Conservation (phyloP, 2,888 invertebrate species). For the Atethmia centrago region DNA sequence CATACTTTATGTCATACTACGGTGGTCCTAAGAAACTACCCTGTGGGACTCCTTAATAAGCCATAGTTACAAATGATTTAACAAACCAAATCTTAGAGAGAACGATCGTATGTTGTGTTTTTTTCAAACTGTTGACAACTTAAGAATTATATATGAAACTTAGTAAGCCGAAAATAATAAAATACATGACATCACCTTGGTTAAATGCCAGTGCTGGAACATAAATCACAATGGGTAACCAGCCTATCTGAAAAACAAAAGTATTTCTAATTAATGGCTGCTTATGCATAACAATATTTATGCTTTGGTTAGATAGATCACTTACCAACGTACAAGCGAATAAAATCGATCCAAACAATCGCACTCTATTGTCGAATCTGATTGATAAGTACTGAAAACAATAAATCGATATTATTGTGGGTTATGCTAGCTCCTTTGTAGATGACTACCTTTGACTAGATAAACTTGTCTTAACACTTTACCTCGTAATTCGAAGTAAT, state of each 20-base stretch:
- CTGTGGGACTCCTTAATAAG: constrained; percentile 3
- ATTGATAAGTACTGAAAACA: constrained; percentile 92
- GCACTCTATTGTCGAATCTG: constrained; percentile 92
- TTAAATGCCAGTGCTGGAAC: constrained; percentile 95
- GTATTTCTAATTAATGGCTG: neutral
- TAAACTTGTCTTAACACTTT: constrained; percentile 51
- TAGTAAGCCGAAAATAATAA: neutral
- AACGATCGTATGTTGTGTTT: neutral
- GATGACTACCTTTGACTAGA: neutral
- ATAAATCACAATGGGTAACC: constrained; percentile 95
- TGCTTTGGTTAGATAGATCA: constrained; percentile 49
- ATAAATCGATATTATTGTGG: constrained; percentile 15
- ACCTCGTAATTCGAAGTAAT: constrained; percentile 96
- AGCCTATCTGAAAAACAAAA: constrained; percentile 91
- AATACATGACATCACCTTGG: constrained; percentile 91
- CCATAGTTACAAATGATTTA: neutral
- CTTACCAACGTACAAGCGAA: constrained; percentile 93
- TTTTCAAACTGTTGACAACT: neutral
- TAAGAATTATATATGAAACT: neutral
- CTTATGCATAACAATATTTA: constrained; percentile 1
- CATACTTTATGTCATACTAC: neutral
- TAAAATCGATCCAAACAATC: constrained; percentile 93
- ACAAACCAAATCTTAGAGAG: neutral
- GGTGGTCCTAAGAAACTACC: constrained; percentile 3
- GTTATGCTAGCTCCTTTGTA: neutral